Evolutionary conservation across 35 echinoderm and acorn worm species (phyloP).

Genomic region (Chiridota heheva): DNA sequence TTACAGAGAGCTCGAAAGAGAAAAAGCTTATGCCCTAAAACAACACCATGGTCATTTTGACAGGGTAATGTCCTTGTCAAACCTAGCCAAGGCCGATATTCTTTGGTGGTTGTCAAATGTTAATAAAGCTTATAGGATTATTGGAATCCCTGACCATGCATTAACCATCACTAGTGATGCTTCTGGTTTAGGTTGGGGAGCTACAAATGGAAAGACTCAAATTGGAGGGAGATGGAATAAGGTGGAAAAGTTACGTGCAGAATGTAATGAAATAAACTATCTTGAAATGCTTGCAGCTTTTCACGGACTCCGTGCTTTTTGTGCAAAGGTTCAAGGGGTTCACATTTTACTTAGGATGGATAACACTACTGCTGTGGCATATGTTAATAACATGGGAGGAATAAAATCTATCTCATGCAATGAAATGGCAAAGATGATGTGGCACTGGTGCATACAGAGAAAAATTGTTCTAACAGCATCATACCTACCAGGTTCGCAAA

Average conservation of each 20-base stretch:
- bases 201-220: conserved; percentile 40
- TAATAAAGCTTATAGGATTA: background rate
- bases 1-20: conserved; percentile 55
- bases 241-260: background rate
- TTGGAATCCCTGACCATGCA: too few species aligned
- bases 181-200: conserved; percentile 53
- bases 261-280: conserved; percentile 57
- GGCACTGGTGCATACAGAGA: conserved; percentile 58
- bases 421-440: conserved; percentile 34
- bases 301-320: conserved; percentile 49
- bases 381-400: conserved; percentile 45
- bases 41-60: conserved; percentile 47
- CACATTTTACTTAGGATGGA: conserved; percentile 40
- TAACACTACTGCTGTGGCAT: conserved; percentile 51
- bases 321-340: conserved; percentile 37
- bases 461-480: conserved; percentile 47
- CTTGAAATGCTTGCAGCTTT: conserved; percentile 44
- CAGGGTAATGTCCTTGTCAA: conserved; percentile 39
- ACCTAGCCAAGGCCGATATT: conserved; percentile 15
- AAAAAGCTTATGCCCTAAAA: conserved; percentile 45
- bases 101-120: conserved; percentile 61
- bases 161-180: conserved; percentile 66
- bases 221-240: conserved; percentile 70
- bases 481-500: conserved; percentile 45
- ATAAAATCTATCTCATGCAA: conserved; percentile 54